phyloP scores from a whole-genome alignment of 1,140 invertebrate genomes.

The Stenopsyche tienmushanensis region DNA sequence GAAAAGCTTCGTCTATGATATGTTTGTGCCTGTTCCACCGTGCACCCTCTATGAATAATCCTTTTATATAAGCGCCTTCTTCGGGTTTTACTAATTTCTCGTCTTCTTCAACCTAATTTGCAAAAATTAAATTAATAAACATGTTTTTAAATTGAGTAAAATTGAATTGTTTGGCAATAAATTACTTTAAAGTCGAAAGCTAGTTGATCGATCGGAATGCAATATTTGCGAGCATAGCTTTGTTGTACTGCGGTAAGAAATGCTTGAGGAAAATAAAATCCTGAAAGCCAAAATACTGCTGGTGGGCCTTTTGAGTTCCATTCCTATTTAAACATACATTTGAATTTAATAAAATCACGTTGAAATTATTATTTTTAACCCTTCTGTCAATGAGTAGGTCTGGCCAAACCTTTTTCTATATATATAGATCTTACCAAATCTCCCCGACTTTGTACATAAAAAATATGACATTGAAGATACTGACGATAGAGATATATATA shows the following conservation, averaged over 20 bases:
- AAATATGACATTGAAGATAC: no score
- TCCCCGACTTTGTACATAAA: no score
- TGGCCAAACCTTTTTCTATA: no score
- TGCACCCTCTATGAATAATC: constrained; percentile 85
- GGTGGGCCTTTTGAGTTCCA: constrained; percentile 86
- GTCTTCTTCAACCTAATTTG: constrained; percentile 55
- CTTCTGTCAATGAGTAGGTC: no score
- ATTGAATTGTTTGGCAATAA: neutral
- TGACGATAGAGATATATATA: no score
- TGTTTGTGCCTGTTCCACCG: constrained; percentile 72
- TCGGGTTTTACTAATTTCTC: no score
- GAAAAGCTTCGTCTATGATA: constrained; percentile 74
- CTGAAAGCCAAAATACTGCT: constrained; percentile 85
- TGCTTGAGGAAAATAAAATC: constrained; percentile 94
- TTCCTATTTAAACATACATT: constrained; percentile 59
- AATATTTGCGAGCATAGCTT: constrained; percentile 89
- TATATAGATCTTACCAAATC: no score
- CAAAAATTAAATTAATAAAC: constrained; percentile 18
- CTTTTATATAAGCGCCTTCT: constrained; percentile 84
- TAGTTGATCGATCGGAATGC: constrained; percentile 88
- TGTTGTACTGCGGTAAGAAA: constrained; percentile 93
- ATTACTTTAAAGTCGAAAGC: constrained; percentile 71
- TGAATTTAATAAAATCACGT: no score
- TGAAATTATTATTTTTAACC: no score
- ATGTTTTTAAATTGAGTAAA: constrained; percentile 28